Evolutionary conservation across 2,113 vertebrate species (phyloP), one percentile per base, ranked within the genome.

Genomic region (Nicator chloris): DNA sequence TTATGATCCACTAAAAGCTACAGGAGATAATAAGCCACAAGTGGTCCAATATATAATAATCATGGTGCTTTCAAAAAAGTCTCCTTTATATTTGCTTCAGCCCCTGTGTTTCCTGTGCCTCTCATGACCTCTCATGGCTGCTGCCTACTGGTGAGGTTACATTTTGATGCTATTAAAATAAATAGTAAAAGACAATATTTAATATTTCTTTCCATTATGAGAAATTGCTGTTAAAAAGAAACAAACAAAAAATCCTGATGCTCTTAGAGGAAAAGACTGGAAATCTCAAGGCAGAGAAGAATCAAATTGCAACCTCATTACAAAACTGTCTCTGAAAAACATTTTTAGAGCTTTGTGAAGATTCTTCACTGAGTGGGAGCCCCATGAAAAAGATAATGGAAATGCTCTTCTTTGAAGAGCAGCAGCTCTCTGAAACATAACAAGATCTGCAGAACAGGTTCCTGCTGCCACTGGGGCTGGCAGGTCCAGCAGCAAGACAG

Each of bases 191-290:
- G 1, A 14, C 8, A 70, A 45, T 66, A 57, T 49, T 61, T n/a
- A 78, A n/a, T 17, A 69, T 57, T 51, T 68, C 2, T 49, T 79
- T 82, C 24, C 1, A 11, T 53, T 79, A 31, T 45, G 22, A 83
- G 11, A 71, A 8, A 76, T 28, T 70, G 13, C 2, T 53, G 4
- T 35, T 26, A 44, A 54, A 73, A 54, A 49, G 2, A 18, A 54
- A 50, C 13, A 26, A 66, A 35, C 23, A 39, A 61, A 20, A 30
- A 63, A 30, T 42, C 42, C 18, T 33, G 8, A 24, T 64, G 3
- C 24, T 51, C 15, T 60, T 64, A 42, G 13, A n/a, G 6, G 44
- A 27, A 60, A 72, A 50, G 6, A 18, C 10, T 0, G 0, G 56
- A 40, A 23, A 50, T 30, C 54, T 77, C 15, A 64, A 64, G 15